Conservation (phyloP, 2,888 invertebrate genomes). For the Shargacucullia verbasci region DNA sequence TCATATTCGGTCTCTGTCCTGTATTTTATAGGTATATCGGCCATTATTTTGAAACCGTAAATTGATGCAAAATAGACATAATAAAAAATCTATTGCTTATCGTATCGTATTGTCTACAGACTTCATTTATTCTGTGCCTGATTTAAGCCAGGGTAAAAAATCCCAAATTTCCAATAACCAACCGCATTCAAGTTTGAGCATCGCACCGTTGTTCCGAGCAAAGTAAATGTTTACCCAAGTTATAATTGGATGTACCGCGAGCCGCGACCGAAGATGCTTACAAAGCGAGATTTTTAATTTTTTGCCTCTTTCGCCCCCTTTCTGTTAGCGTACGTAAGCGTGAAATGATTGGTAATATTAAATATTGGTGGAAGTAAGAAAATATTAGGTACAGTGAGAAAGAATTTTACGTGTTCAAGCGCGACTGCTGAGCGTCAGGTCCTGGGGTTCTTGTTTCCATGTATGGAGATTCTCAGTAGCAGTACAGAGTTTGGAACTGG, state of each 20-base stretch:
- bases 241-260: constrained; percentile 77
- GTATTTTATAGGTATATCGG: no score
- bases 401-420: no score
- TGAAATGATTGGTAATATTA: constrained; percentile 41
- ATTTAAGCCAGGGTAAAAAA: not conserved
- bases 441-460: no score
- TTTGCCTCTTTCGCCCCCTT: constrained; percentile 30
- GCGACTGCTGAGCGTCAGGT: no score
- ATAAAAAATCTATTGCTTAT: no score
- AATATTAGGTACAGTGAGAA: not conserved
- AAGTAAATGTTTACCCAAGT: constrained; percentile 74
- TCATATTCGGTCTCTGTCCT: no score
- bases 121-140: no score
- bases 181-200: constrained; percentile 53
- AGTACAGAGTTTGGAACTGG: no score
- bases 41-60: no score
- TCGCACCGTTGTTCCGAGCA: constrained; percentile 48
- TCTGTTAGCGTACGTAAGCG: constrained; percentile 21
- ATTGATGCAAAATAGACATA: no score
- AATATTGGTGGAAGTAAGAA: constrained; percentile 32
- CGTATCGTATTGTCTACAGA: no score
- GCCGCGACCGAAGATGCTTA: constrained; percentile 62
- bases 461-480: no score
- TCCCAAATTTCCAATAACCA: not conserved
- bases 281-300: constrained; percentile 61